Evolutionary conservation across 1,140 invertebrate species (phyloP).

Genomic region (Copidosoma floridanum): DNA sequence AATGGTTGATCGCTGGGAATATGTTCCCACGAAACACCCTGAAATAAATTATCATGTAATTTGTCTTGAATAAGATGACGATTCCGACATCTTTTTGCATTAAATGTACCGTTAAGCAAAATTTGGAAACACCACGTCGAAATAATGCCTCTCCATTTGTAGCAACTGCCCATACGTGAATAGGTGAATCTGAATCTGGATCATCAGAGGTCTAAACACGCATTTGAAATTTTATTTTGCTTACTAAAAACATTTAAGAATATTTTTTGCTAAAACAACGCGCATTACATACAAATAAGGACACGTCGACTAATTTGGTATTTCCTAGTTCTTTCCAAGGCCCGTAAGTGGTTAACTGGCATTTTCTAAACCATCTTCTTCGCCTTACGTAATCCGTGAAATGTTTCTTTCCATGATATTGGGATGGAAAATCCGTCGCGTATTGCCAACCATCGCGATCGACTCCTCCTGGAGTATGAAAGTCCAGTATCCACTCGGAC

Average conservation of each 20-base stretch:
- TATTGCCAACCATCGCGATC: constrained; percentile 93
- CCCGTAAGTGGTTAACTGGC: constrained; percentile 76
- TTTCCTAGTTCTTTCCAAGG: constrained; percentile 85
- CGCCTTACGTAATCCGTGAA: constrained; percentile 87
- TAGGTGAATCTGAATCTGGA: constrained; percentile 48
- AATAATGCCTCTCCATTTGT: constrained; percentile 79
- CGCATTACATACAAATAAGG: constrained; percentile 68
- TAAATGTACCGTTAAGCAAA: constrained; percentile 63
- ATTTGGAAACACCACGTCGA: constrained; percentile 70
- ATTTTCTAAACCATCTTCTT: constrained; percentile 80
- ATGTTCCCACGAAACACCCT: constrained; percentile 79
- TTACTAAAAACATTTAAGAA: too few species aligned
- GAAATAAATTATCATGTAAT: constrained; percentile 9
- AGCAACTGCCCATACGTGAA: constrained; percentile 78
- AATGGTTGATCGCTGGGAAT: constrained; percentile 73
- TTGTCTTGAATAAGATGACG: constrained; percentile 1
- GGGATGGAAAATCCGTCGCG: constrained; percentile 84
- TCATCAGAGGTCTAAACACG: constrained; percentile 37
- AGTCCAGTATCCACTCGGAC: constrained; percentile 88
- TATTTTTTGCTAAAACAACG: too few species aligned
- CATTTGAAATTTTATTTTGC: too few species aligned
- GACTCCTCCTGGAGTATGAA: constrained; percentile 81
- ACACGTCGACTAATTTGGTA: constrained; percentile 78
- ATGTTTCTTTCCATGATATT: constrained; percentile 80
- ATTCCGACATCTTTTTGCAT: constrained; percentile 2